Percentiles rank a stretch among this genome's conserved stretches.
phyloP scores from a whole-genome alignment of 2,888 invertebrate genomes.

The Hydropsyche betteni region DNA sequence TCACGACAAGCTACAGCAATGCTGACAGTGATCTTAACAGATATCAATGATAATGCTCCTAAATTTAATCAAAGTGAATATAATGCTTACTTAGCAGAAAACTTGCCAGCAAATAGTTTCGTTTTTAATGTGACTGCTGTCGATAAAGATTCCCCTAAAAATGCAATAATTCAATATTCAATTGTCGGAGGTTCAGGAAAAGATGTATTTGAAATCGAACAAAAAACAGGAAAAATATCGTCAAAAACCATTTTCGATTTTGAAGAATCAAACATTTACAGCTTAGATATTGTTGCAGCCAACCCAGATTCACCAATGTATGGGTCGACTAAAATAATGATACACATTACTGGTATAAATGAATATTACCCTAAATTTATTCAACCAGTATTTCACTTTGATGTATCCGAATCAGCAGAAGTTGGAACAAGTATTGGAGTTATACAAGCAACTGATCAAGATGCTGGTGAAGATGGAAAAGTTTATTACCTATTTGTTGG shows the following conservation, averaged over 20 bases:
- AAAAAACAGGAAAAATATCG: conserved; percentile 77
- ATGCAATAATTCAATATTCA: conserved; percentile 85
- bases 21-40: conserved; percentile 85
- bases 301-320: conserved; percentile 88
- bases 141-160: conserved; percentile 88
- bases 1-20: conserved; percentile 80
- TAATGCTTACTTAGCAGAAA: conserved; percentile 84
- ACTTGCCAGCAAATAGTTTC: conserved; percentile 77
- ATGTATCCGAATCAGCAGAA: conserved; percentile 90
- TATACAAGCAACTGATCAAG: conserved; percentile 89
- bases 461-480: conserved; percentile 85
- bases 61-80: conserved; percentile 81
- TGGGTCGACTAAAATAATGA: conserved; percentile 74
- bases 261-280: conserved; percentile 81
- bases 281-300: conserved; percentile 79
- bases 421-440: conserved; percentile 86
- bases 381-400: conserved; percentile 90
- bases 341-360: conserved; percentile 86
- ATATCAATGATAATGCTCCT: conserved; percentile 94
- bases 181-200: conserved; percentile 80
- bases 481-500: conserved; percentile 94
- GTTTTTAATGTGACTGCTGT: conserved; percentile 80
- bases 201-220: conserved; percentile 80
- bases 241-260: conserved; percentile 85
- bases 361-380: conserved; percentile 89